Base-by-base conservation (phyloP, 2,888 invertebrate genomes). In the Xestia rhomboidea region DNA sequence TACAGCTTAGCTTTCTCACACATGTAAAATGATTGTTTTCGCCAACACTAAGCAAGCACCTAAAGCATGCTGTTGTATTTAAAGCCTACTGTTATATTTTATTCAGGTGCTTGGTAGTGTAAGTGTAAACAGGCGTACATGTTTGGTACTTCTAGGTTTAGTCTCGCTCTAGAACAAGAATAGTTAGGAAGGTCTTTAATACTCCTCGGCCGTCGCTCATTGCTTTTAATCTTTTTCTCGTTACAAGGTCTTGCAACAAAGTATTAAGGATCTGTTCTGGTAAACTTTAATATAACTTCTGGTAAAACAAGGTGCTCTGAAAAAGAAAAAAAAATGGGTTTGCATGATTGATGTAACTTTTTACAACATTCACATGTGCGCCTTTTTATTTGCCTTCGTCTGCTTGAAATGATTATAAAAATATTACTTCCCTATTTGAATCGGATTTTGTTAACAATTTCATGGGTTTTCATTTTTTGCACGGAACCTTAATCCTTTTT, bases 181-280 rank as follows among this genome's bases (percentile, higher is more conserved):
- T 49, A 49, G 68, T 57, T 68, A 79, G 79, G 63, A 83, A 64
- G 68, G 49, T 54, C 38, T 79, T 68, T 81, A 82, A 15, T 67
- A 51, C 41, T 67, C n/a, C 57, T 69, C 15, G 57, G 57, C 57
- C 57, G 2, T 27, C 66, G 62, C 64, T 69, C 62, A 66, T 63
- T 86, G 77, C 83, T 70, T 49, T 83, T 73, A 76, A 86, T 79
- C 46, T 79, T 69, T 83, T 62, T 83, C 83, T 63, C 83, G 73
- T 83, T 13, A 74, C 73, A 73, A 85, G 77, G 78, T 78, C 81
- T 79, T 88, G 82, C 74, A 27, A 62, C 68, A 72, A 63, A 86
- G 34, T 83, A 73, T 73, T 86, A 69, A 83, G 83, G 83, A 83
- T 60, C 44, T 62, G 51, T 77, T 80, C 77, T 81, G 80, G 73